Evolutionary conservation across 1,140 invertebrate species (phyloP).

Genomic region (Bicyclus anynana): DNA sequence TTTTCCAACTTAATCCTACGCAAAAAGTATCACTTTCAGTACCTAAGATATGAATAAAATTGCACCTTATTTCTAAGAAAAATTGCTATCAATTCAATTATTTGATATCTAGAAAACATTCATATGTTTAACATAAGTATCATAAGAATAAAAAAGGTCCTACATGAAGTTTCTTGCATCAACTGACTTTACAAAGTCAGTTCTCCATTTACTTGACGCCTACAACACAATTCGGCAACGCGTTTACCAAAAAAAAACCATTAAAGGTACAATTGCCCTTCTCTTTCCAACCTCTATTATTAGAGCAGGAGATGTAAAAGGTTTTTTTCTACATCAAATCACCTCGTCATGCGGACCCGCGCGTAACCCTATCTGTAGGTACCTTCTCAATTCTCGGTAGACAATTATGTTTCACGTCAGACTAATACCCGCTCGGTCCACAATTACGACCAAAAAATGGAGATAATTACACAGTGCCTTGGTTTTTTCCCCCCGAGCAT

Average conservation of each 20-base stretch:
- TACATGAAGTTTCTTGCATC: no score
- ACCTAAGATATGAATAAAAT: no score
- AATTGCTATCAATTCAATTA: no score
- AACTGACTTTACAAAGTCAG: no score
- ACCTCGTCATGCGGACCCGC: conserved; percentile 45
- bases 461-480: conserved; percentile 26
- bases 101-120: no score
- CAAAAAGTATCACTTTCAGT: no score
- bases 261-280: conserved; percentile 10
- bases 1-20: no score
- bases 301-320: conserved; percentile 27
- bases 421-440: conserved; percentile 13
- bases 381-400: conserved; percentile 48
- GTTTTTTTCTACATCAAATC: conserved; percentile 37
- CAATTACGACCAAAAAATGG: conserved; percentile 46
- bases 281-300: conserved; percentile 10
- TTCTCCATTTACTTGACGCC: no score
- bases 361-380: conserved; percentile 55
- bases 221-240: neutral
- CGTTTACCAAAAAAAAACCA: conserved; percentile 22
- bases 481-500: conserved; percentile 11
- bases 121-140: no score
- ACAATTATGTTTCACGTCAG: conserved; percentile 46
- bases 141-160: no score
- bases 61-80: no score